Base-by-base conservation (phyloP, 2,113 vertebrate species). In the Tachuris rubrigastra region DNA sequence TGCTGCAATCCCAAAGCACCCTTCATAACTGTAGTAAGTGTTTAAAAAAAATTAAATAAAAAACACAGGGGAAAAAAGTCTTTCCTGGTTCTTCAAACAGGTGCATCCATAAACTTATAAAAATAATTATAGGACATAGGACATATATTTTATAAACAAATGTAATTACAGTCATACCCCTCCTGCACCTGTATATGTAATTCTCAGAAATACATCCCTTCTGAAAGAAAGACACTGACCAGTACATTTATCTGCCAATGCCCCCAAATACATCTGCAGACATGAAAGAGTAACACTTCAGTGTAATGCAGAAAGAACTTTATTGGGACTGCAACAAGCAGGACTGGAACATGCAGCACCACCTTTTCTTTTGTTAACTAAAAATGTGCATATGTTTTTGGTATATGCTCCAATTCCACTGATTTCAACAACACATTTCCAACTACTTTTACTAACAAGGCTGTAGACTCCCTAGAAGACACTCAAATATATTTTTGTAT, bases 41-140 rank as follows among this genome's bases (percentile, higher is more conserved):
- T 35, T 62, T 27, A 23, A 85, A 84, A 84, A 80, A 22, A 28
- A n/a, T 60, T n/a, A 52, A 9, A 15, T 9, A 39, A 15, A 8
- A 5, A 74, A 8, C 7, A 46, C 0, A 1, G 12, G 30, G 22
- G n/a, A 27, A 47, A 56, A 28, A 47, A 10, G 5, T 1, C 9
- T 88, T 66, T 35, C 11, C 33, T 62, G 60, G 4, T 53, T 78
- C 31, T 88, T 60, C 42, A 22, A 67, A 63, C 5, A 76, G 68
- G 9, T 14, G 9, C 14, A 89, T 27, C 42, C 13, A 60, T 25
- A 30, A 3, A 27, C n/a, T 66, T 56, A 16, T 0, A 2, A 69
- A 87, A 73, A 16, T 35, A 47, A 46, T n/a, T 44, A 75, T 10
- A 47, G 14, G 31, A 24, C n/a, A 62, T 3, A 20, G 33, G 33